Evolutionary conservation across 2,113 vertebrate genomes (phyloP).

Genomic region (Dinomys branickii): DNA sequence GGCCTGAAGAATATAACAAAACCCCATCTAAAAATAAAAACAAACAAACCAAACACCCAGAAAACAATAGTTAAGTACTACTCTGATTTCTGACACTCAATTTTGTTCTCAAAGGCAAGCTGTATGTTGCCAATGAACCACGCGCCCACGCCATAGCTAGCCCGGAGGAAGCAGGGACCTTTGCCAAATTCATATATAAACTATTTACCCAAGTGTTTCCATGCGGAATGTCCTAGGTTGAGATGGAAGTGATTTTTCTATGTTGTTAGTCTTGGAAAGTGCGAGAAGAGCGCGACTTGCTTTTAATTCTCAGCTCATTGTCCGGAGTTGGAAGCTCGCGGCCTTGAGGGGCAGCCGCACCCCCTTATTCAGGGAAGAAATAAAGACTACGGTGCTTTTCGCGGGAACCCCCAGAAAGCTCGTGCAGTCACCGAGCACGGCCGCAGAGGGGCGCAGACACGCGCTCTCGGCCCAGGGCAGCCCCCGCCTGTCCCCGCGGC

Average conservation of each 20-base stretch:
- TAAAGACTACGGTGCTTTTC: background rate
- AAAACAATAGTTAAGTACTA: background rate
- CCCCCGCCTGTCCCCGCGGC: too few relatives aligned
- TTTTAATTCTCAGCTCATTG: background rate
- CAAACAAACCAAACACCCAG: background rate
- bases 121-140: background rate
- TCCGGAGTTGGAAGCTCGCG: background rate
- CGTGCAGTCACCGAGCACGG: too few relatives aligned
- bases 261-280: background rate
- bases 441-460: too few relatives aligned
- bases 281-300: background rate
- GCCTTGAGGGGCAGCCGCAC: background rate
- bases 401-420: background rate
- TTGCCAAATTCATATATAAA: background rate
- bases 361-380: background rate
- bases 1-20: background rate
- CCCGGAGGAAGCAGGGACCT: background rate
- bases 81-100: background rate
- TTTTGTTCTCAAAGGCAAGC: background rate
- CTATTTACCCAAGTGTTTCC: background rate
- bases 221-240: background rate
- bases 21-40: background rate
- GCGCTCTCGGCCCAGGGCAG: too few relatives aligned
- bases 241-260: background rate
- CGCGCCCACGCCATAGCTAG: background rate